Evolutionary conservation across 2,888 invertebrate genomes (phyloP).

Genomic region (Conchocele bisecta): DNA sequence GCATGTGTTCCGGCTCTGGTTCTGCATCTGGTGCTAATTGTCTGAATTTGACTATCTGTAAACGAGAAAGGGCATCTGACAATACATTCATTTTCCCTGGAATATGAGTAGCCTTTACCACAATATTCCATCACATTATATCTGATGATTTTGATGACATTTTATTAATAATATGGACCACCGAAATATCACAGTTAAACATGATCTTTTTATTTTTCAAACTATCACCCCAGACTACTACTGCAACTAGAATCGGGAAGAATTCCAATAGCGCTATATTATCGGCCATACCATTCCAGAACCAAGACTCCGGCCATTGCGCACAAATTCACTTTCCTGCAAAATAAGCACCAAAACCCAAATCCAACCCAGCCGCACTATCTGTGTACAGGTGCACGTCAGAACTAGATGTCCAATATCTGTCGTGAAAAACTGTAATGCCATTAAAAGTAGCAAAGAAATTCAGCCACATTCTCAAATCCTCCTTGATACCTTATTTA

Average conservation of each 20-base stretch:
- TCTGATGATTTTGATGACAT: constrained; percentile 13
- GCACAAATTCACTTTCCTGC: constrained; percentile 14
- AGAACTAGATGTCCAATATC: constrained; percentile 7
- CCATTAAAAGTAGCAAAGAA: neutral
- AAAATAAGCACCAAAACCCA: constrained; percentile 22
- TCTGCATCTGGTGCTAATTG: constrained; percentile 18
- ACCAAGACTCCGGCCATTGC: constrained; percentile 13
- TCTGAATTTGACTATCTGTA: constrained; percentile 16
- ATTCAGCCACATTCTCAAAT: neutral
- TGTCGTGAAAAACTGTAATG: constrained; percentile 11
- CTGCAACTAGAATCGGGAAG: constrained; percentile 16
- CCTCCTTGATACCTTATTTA: neutral
- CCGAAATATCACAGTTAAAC: constrained; percentile 29
- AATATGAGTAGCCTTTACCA: constrained; percentile 21
- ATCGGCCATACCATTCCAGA: neutral
- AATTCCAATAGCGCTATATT: constrained; percentile 24
- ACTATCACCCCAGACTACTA: constrained; percentile 15
- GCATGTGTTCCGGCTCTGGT: neutral
- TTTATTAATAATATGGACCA: constrained; percentile 28
- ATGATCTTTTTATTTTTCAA: constrained; percentile 13
- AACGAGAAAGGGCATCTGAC: constrained; percentile 29
- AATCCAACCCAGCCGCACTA: constrained; percentile 4
- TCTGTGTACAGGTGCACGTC: constrained; percentile 19
- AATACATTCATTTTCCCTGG: constrained; percentile 20
- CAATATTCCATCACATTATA: constrained; percentile 32